A percentile compares a stretch with the other conserved stretches of the same genome.
Evolutionary conservation across 2,113 vertebrate species (phyloP).

Genomic region (Otolemur garnettii): DNA sequence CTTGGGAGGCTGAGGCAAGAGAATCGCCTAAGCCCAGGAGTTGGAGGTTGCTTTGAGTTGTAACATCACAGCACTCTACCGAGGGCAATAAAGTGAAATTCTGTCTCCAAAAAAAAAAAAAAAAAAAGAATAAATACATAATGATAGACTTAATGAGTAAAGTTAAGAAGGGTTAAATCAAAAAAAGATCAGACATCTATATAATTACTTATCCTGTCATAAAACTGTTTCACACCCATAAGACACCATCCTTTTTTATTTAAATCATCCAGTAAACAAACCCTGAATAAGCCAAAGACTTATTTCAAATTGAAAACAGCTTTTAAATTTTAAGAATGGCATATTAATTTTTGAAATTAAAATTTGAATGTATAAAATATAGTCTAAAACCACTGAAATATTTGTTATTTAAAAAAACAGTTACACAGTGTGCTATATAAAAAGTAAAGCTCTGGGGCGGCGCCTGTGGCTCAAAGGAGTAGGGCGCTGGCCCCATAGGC

Average conservation of each 20-base stretch:
- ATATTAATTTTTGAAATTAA: background rate
- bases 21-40: too few species aligned
- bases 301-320: background rate
- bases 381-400: background rate
- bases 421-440: background rate
- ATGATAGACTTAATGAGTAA: constrained; percentile 10
- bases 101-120: too few species aligned
- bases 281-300: background rate
- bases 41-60: too few species aligned
- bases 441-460: background rate
- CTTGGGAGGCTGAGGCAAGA: too few species aligned
- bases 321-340: constrained; percentile 4
- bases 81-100: too few species aligned
- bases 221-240: background rate
- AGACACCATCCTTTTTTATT: background rate
- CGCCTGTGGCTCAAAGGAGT: too few species aligned
- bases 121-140: background rate
- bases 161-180: background rate
- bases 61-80: too few species aligned
- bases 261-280: background rate
- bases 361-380: background rate
- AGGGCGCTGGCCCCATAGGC: too few species aligned
- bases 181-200: background rate
- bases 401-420: background rate
- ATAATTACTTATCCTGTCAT: background rate